These are phyloP conservation scores for Schizotus pectinicornis DNA, from an alignment of 2,888 invertebrate species.

Conservation along the genomic window DNA sequence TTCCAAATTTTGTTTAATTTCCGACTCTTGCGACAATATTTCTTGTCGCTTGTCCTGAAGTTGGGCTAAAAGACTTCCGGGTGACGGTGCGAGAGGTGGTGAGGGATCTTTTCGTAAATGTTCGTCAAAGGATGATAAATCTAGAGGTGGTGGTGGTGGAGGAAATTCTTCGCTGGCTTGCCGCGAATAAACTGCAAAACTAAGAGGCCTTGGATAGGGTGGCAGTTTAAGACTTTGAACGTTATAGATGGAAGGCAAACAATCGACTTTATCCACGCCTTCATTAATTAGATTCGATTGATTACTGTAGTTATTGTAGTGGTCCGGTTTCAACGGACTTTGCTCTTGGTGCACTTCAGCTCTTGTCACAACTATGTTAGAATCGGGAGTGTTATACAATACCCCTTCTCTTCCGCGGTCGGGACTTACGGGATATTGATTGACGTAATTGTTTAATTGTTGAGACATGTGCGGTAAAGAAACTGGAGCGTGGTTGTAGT, in stretches of 20 bases:
- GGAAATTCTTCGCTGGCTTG: conserved; percentile 91
- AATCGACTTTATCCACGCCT: conserved; percentile 70
- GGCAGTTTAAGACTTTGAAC: conserved; percentile 68
- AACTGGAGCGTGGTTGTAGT: conserved; percentile 38
- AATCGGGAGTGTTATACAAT: conserved; percentile 29
- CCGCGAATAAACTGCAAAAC: conserved; percentile 79
- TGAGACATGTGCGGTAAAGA: conserved; percentile 43
- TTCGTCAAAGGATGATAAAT: conserved; percentile 70
- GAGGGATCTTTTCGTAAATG: conserved; percentile 51
- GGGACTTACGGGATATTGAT: background rate
- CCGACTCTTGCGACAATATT: conserved; percentile 63
- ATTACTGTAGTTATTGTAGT: no score
- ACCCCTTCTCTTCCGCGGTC: background rate
- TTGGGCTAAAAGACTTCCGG: conserved; percentile 64
- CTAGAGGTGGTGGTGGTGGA: conserved; percentile 83
- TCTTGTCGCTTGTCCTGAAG: conserved; percentile 70
- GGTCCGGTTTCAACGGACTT: conserved; percentile 64
- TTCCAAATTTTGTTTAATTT: conserved; percentile 54
- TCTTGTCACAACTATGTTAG: conserved; percentile 71
- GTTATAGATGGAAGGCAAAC: conserved; percentile 62
- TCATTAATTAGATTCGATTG: conserved; percentile 58
- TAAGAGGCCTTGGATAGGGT: conserved; percentile 81
- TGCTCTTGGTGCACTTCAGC: conserved; percentile 87
- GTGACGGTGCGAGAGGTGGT: conserved; percentile 39
- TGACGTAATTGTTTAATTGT: background rate